Base-by-base conservation (phyloP, 2,888 invertebrate species). In the Zootermopsis nevadensis region DNA sequence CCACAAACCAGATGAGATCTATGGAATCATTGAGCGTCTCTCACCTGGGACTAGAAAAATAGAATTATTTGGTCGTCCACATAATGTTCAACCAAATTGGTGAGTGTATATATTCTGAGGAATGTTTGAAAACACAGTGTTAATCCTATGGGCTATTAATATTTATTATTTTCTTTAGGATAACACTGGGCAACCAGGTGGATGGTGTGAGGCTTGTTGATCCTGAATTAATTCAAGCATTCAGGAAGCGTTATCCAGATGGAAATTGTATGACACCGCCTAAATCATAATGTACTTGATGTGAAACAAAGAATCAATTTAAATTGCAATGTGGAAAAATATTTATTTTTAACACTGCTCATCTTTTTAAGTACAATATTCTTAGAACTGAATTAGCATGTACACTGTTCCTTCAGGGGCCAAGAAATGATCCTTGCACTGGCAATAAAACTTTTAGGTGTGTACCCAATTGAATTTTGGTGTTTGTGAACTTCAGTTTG, bases 31-130 rank as follows among this genome's bases (percentile, higher is more conserved):
- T 86, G 99, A 99, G 89, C 92, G 99, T 81, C 92, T 99, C 81
- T 98, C 98, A 85, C 99, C 99, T 0, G 98, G 99, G 0, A 98
- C 98, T 0, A 93, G 98, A 83, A 99, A 99, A 91, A 98, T 99
- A 84, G 99, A 99, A 90, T 91, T 99, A 27, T 99, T 99, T 89
- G 99, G 99, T 0, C 91, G 99, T 83, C 98, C 98, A 0, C 99
- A 99, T 89, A 99, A 99, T 88, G 96, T 99, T 0, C 99, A 99
- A 89, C 99, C 98, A 0, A 99, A 99, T 88, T 99, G 99, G 99
- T 94, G 86, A 60, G 84, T 38, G 15, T 30, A 48, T 22, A 33
- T 72, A 42, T 76, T n/a, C n/a, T 72, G 33, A 33, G 33, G 24
- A 33, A 31, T 31, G 72, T 33, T 33, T 72, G 48, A 48, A 19